Percentiles rank a stretch among this genome's conserved stretches.
Evolutionary conservation across 2,797 vertebrate genomes (phyloP).

Genomic region (Acrossocheilus wenchowensis): DNA sequence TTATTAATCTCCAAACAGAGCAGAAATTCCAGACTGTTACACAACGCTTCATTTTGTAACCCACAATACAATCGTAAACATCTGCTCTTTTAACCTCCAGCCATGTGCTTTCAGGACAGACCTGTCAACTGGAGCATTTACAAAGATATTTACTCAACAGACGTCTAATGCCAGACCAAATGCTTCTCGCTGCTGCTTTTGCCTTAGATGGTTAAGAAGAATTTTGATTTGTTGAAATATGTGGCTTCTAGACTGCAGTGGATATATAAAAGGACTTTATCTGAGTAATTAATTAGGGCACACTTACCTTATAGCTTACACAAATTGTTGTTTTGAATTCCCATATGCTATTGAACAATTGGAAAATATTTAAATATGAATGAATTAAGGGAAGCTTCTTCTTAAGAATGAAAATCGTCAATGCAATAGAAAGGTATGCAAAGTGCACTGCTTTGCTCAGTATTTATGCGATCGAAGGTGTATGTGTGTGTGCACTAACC

Average conservation of each 20-base stretch:
- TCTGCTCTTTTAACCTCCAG: slow-evolving; percentile 31
- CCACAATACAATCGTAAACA: slow-evolving; percentile 24
- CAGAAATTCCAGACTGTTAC: slow-evolving; percentile 43
- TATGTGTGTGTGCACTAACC: slow-evolving; percentile 27
- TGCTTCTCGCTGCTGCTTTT: slow-evolving; percentile 34
- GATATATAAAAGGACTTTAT: slow-evolving; percentile 2
- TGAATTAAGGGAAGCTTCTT: background rate
- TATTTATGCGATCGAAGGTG: slow-evolving; percentile 20
- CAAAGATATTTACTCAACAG: slow-evolving; percentile 28
- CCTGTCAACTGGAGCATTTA: slow-evolving; percentile 29
- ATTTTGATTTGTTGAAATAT: slow-evolving; percentile 24
- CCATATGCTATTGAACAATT: background rate
- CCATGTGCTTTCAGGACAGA: slow-evolving; percentile 37
- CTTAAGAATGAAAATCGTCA: slow-evolving; percentile 16
- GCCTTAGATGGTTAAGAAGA: background rate
- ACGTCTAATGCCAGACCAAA: slow-evolving; percentile 24
- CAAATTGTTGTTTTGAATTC: slow-evolving; percentile 42
- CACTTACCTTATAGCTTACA: slow-evolving; percentile 13
- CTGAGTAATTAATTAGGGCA: slow-evolving; percentile 13
- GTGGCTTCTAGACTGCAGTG: background rate
- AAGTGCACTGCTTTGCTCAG: slow-evolving; percentile 21
- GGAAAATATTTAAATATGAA: slow-evolving; percentile 8
- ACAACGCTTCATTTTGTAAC: slow-evolving; percentile 33
- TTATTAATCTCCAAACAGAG: slow-evolving; percentile 29
- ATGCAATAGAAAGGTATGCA: slow-evolving; percentile 24